Evolutionary conservation across 2,113 vertebrate genomes (phyloP).

Genomic region (Platichthys stellatus): DNA sequence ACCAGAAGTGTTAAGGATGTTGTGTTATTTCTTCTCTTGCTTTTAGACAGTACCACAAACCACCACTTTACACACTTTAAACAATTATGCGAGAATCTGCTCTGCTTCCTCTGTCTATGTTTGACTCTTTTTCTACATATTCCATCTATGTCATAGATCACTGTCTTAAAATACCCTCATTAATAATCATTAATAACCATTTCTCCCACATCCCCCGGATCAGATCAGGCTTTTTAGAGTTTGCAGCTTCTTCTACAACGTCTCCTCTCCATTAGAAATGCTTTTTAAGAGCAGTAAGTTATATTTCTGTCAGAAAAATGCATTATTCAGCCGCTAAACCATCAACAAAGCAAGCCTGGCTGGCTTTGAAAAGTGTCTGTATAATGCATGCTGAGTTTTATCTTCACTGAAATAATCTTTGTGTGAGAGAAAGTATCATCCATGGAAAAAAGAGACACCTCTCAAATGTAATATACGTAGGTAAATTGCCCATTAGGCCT

Average conservation of each 20-base stretch:
- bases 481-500: constrained; percentile 68
- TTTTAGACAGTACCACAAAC: no score
- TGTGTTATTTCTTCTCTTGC: no score
- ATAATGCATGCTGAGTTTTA: constrained; percentile 24
- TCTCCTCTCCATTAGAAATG: background rate
- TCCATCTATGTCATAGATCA: no score
- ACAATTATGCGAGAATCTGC: no score
- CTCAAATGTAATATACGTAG: constrained; percentile 44
- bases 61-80: no score
- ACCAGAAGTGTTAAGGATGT: no score
- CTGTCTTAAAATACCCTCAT: no score
- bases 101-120: background rate
- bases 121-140: background rate
- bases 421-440: constrained; percentile 33
- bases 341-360: background rate
- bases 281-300: background rate
- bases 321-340: background rate
- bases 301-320: background rate
- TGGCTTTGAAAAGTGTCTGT: constrained; percentile 16
- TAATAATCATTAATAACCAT: background rate
- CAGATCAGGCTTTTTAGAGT: background rate
- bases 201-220: background rate
- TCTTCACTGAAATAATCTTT: constrained; percentile 31
- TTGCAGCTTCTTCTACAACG: no score
- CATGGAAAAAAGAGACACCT: background rate